phyloP scores from a whole-genome alignment of 1,140 invertebrate species.

The Palaemon carinicauda region DNA sequence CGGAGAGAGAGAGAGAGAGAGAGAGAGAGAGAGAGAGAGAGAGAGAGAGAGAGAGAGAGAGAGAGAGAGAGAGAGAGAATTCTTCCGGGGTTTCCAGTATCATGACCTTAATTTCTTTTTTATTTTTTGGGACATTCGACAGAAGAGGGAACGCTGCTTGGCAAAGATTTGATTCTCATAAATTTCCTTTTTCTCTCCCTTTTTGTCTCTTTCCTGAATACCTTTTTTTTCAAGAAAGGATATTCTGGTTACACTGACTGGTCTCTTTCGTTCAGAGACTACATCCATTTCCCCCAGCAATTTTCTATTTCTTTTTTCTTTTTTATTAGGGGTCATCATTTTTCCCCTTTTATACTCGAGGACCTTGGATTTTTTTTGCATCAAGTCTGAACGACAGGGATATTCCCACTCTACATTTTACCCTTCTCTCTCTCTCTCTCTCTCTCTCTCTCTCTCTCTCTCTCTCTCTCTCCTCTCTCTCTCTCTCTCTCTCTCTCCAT shows the following conservation, averaged over 20 bases:
- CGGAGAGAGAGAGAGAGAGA: too few relatives aligned
- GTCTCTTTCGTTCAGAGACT: too few relatives aligned
- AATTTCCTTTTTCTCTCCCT: too few relatives aligned
- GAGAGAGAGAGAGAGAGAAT: slow-evolving; percentile 24
- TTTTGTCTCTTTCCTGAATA: too few relatives aligned
- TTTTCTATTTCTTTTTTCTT: not conserved
- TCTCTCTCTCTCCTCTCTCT: slow-evolving; percentile 5
- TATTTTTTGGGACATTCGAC: too few relatives aligned
- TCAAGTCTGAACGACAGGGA: not conserved
- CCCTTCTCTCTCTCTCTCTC: not conserved
- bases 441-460: not conserved
- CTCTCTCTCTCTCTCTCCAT: not conserved
- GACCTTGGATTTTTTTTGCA: not conserved
- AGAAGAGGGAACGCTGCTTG: too few relatives aligned
- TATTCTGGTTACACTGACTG: too few relatives aligned
- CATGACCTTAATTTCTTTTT: too few relatives aligned
- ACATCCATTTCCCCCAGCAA: too few relatives aligned
- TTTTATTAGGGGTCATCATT: not conserved
- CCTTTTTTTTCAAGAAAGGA: too few relatives aligned
- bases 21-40: not conserved
- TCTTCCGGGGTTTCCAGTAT: too few relatives aligned
- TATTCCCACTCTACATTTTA: not conserved
- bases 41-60: not conserved
- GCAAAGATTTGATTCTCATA: too few relatives aligned
- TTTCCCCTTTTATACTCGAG: not conserved